Conservation (phyloP, 23 tunicate species). For the Phallusia fumigata region DNA sequence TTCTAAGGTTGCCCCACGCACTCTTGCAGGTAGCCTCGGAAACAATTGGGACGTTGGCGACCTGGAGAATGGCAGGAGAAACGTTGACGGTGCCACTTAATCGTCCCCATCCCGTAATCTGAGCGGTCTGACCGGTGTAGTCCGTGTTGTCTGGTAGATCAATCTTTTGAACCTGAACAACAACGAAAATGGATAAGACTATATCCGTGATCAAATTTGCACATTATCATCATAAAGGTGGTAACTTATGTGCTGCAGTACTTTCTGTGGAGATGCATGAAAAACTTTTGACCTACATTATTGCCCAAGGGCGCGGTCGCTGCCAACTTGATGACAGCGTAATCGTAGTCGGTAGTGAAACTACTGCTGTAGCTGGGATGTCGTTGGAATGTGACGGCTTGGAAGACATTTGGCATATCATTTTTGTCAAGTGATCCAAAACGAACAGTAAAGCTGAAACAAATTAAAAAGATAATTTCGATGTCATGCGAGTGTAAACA, state of each 20-base stretch:
- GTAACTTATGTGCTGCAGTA: too few relatives aligned
- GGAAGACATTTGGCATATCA: not conserved
- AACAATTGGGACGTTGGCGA: not conserved
- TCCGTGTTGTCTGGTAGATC: conserved; percentile 9
- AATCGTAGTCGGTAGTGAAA: conserved; percentile 49
- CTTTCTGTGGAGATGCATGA: too few relatives aligned
- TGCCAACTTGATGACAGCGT: conserved; percentile 40
- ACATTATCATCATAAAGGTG: not conserved
- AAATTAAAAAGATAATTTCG: not conserved
- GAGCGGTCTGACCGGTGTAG: conserved; percentile 31
- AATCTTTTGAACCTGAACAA: not conserved
- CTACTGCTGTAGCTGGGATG: conserved; percentile 44
- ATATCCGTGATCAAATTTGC: not conserved
- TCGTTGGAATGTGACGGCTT: not conserved
- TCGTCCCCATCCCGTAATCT: conserved; percentile 35
- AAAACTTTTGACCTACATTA: conserved; percentile 10
- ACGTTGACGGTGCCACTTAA: not conserved
- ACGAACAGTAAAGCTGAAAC: not conserved
- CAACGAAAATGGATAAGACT: not conserved
- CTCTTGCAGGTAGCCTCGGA: not conserved
- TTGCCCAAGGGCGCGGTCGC: conserved; percentile 8
- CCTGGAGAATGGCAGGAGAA: not conserved
- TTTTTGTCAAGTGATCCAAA: not conserved
- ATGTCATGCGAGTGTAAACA: too few relatives aligned
- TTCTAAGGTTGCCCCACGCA: not conserved